phyloP scores from a whole-genome alignment of 2,888 invertebrate species.

The Malthinus flaveolus region DNA sequence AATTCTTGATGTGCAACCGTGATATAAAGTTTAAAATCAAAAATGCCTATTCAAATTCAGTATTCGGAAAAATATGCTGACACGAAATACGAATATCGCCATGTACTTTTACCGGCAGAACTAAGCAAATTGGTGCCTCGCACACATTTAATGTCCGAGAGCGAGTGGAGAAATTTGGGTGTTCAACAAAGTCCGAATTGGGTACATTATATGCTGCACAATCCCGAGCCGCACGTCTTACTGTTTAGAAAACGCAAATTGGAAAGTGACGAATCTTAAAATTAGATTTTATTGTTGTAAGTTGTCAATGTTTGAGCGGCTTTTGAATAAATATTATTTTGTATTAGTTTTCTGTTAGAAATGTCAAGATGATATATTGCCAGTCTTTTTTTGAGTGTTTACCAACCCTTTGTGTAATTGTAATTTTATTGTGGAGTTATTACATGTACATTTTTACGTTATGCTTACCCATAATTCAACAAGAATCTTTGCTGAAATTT shows the following conservation, averaged over 20 bases:
- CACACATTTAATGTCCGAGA: conserved; percentile 89
- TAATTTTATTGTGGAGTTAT: conserved; percentile 12
- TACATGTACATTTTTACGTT: conserved; percentile 18
- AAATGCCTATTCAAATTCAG: conserved; percentile 61
- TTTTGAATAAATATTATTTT: too few species aligned
- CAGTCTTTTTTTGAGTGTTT: conserved; percentile 1
- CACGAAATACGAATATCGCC: conserved; percentile 87
- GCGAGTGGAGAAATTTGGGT: conserved; percentile 92
- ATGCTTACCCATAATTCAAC: conserved; percentile 3
- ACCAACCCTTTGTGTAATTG: conserved; percentile 2
- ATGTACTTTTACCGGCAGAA: conserved; percentile 87
- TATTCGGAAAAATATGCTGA: conserved; percentile 92
- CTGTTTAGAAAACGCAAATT: conserved; percentile 68
- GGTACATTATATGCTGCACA: conserved; percentile 90
- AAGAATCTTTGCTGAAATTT: not conserved
- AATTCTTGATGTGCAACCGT: too few species aligned
- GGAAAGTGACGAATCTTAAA: not conserved
- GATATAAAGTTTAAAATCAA: too few species aligned
- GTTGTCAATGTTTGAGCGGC: too few species aligned
- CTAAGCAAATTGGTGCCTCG: conserved; percentile 84
- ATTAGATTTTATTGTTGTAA: too few species aligned
- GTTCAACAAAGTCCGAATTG: conserved; percentile 93
- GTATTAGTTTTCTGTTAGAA: too few species aligned
- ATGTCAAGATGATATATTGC: not conserved
- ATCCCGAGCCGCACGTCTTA: conserved; percentile 87